These are phyloP conservation scores for Lanius ludovicianus DNA, from an alignment of 2,113 vertebrate species.

Conservation along the genomic window DNA sequence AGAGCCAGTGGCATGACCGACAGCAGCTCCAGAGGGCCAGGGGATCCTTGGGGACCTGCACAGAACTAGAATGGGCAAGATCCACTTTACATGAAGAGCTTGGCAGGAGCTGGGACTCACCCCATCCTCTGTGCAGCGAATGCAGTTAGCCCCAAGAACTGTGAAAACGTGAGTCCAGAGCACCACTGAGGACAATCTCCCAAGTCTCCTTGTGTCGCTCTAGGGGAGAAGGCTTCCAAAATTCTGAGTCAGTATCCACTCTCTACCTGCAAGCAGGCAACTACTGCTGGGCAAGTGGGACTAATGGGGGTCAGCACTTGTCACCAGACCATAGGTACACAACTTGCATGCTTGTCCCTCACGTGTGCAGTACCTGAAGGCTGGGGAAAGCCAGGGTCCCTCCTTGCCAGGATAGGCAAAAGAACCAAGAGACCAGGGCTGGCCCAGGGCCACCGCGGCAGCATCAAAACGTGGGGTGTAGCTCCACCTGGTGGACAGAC, in stretches of 20 bases:
- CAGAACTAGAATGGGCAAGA: background rate
- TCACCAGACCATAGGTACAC: background rate
- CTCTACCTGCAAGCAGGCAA: background rate
- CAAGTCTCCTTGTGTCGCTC: background rate
- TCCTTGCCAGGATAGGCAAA: background rate
- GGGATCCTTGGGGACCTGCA: background rate
- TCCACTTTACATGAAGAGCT: background rate
- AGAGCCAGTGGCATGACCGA: background rate
- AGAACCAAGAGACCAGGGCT: background rate
- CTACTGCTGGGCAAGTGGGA: background rate
- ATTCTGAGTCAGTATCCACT: background rate
- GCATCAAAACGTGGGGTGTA: constrained; percentile 4
- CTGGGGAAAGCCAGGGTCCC: background rate
- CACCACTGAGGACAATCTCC: background rate
- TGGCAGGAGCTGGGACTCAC: background rate
- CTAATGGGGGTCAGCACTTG: background rate
- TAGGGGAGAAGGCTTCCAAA: background rate
- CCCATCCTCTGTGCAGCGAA: background rate
- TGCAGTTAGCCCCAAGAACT: background rate
- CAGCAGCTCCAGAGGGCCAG: background rate
- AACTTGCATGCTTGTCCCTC: background rate
- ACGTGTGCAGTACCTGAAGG: rapidly evolving
- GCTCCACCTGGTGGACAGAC: constrained; percentile 57
- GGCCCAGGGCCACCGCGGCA: background rate
- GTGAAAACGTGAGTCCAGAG: background rate